Evolutionary conservation across 2,888 invertebrate species (phyloP), one percentile per base, ranked within the genome.

Genomic region (Folsomia manolachei): DNA sequence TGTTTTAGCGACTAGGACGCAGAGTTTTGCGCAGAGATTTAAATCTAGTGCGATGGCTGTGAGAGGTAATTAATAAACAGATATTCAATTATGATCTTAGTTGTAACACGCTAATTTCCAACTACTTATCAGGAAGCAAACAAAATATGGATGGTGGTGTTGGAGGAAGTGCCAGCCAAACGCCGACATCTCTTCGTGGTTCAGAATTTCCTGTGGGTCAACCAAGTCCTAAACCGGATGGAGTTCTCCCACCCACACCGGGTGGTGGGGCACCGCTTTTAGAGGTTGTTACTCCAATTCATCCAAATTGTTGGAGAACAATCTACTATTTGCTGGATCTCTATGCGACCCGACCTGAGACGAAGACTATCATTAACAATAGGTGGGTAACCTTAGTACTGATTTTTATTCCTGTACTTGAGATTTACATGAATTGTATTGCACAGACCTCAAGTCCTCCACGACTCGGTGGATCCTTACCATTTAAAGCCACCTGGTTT

Each of bases 331-430:
- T 97, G 75, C 85, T 97, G 70, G 95, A 97, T 82, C 85, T 97
- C 68, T 97, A 97, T 83, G 95, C 95, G 4, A 94, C 93, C 65
- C 93, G 94, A 89, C 95, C 97, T 0, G 96, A 96, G 83, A 93
- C 95, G 0, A 96, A 96, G 84, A 96, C 95, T 0, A 91, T 96
- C 62, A 89, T 90, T 27, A 92, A 92, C 56, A 78, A 73, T 51
- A 71, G 71, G 52, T 66, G 52, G 14, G 39, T 39, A 39, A n/a
- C n/a, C 39, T 39, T 39, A 39, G 39, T 39, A 39, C 14, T 9
- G 7, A 39, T 39, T 39, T 39, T 39, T 39, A 39, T 9, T 9
- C 14, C 39, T 9, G 39, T 14, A 14, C 4, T 39, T 39, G 14
- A 39, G 14, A 39, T 39, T 39, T 14, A 39, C 14, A n/a, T n/a